A percentile compares a stretch with the other conserved stretches of the same genome.
Evolutionary conservation across 2,797 vertebrate species (phyloP).

Genomic region (Sternotherus odoratus): DNA sequence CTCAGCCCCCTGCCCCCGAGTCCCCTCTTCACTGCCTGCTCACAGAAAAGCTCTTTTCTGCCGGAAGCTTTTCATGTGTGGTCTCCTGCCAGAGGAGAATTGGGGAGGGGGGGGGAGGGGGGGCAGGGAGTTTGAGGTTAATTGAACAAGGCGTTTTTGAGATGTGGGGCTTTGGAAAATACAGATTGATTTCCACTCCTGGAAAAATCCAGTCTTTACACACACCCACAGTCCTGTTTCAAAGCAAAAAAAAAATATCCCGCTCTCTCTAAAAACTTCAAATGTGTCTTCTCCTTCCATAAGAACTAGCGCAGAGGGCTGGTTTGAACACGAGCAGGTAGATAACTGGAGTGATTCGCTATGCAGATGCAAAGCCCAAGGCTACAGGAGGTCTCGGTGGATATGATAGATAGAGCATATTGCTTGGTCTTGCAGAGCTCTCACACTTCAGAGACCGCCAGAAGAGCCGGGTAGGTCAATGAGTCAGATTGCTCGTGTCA

Average conservation of each 20-base stretch:
- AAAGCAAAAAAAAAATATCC: neutral
- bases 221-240: neutral
- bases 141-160: accelerated
- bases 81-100: neutral
- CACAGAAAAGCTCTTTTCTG: neutral
- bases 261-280: neutral
- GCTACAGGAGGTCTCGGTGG: neutral
- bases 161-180: neutral
- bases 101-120: too few relatives aligned
- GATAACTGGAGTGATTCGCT: accelerated
- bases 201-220: neutral
- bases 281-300: neutral
- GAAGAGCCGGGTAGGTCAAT: neutral
- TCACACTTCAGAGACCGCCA: neutral
- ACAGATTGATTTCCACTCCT: neutral
- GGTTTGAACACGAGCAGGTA: neutral
- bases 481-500: neutral
- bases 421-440: neutral
- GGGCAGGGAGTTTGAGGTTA: neutral
- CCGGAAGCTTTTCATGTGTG: accelerated
- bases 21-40: neutral
- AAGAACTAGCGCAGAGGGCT: accelerated
- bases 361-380: accelerated
- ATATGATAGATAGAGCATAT: neutral
- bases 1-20: neutral